Base-by-base conservation (phyloP, 2,113 vertebrate species). In the Scomber colias region DNA sequence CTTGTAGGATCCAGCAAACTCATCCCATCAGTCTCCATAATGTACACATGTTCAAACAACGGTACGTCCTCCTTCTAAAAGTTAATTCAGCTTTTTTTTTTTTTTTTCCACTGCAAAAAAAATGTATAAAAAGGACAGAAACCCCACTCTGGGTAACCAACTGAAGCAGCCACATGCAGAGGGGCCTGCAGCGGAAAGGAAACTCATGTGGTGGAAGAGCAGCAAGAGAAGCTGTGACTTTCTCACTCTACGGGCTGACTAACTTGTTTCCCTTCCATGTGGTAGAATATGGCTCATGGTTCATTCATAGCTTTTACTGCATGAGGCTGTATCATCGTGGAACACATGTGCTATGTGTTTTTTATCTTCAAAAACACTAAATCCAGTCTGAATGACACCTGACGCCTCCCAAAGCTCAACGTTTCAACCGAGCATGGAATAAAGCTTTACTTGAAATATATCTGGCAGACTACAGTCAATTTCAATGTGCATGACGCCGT, bases 261-360 rank as follows among this genome's bases (percentile, higher is more conserved):
- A 81, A 85, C 59, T 3, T 46, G 56, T 89, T 90, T 90, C 35
- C 82, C 83, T 87, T 87, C 75, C 80, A 72, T 77, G 81, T 75
- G 82, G 81, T 71, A 67, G 69, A 14, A 31, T 1, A 50, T 53
- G 57, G 45, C 65, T 81, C 81, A 27, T 17, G 30, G 67, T 62
- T 85, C 77, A 75, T 83, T 90, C 77, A 66, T 30, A 60, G 75
- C 2, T 72, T 75, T 55, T 54, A 63, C 78, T 61, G 62, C 44
- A 46, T 30, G 48, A 75, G 40, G 69, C 60, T 55, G 71, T 64
- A 64, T 78, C 67, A 62, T 67, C n/a, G 15, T 27, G 56, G 61
- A 83, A 81, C 53, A 17, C 40, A 21, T 40, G 21, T 44, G 5
- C 14, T 12, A 3, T 14, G 31, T 19, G 35, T 40, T 40, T 40